Evolutionary conservation across 2,113 vertebrate genomes (phyloP).

Genomic region (Corvus hawaiiensis): DNA sequence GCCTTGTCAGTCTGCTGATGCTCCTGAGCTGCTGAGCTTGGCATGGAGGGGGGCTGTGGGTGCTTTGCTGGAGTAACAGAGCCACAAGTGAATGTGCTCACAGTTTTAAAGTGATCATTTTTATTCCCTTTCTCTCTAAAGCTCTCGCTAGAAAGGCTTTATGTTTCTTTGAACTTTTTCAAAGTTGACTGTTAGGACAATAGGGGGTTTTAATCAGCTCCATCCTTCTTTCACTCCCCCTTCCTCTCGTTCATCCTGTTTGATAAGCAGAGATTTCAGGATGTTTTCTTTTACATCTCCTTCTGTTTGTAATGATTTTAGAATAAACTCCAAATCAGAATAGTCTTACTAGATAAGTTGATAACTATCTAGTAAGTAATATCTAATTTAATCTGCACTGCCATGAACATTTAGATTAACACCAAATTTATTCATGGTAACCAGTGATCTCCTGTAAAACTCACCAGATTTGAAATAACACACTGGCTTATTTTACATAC

Average conservation of each 20-base stretch:
- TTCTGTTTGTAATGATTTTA: neutral
- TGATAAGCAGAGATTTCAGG: neutral
- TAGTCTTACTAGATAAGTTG: neutral
- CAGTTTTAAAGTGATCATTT: slow-evolving; percentile 9
- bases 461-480: neutral
- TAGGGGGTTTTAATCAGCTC: neutral
- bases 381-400: neutral
- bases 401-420: neutral
- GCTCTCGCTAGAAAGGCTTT: neutral
- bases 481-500: neutral
- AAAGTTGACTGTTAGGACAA: neutral
- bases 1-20: neutral
- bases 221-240: neutral
- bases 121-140: neutral
- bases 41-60: neutral
- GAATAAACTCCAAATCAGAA: neutral
- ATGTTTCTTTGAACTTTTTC: neutral
- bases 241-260: neutral
- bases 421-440: slow-evolving; percentile 9
- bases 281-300: neutral
- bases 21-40: neutral
- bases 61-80: slow-evolving; percentile 5
- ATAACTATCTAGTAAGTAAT: neutral
- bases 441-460: neutral
- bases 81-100: neutral